phyloP scores from a whole-genome alignment of 1,140 invertebrate genomes.

The Aphaenogaster ashmeadi region DNA sequence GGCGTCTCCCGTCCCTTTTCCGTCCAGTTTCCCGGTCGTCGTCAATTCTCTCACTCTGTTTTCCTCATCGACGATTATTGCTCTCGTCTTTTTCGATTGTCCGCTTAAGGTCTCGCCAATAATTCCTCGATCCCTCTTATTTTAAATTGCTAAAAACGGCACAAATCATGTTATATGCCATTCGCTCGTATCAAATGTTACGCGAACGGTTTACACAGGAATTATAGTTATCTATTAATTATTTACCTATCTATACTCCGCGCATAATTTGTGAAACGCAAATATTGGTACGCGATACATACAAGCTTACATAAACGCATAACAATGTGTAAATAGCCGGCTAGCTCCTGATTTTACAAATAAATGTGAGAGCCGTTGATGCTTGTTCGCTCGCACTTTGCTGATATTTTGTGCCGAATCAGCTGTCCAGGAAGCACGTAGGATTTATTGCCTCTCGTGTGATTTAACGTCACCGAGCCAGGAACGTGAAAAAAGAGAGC shows the following conservation, averaged over 20 bases:
- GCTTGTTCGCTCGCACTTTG: constrained; percentile 67
- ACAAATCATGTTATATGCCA: neutral
- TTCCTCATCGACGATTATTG: constrained; percentile 40
- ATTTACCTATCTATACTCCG: constrained; percentile 28
- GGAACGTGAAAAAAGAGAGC: constrained; percentile 35
- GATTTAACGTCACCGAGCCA: constrained; percentile 69
- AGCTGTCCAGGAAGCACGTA: constrained; percentile 65
- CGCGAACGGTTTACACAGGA: neutral
- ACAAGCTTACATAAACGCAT: constrained; percentile 24
- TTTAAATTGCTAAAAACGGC: neutral
- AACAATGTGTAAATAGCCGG: constrained; percentile 34
- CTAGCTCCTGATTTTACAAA: constrained; percentile 40
- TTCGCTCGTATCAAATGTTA: neutral
- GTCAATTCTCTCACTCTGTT: constrained; percentile 24
- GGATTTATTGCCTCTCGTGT: constrained; percentile 66
- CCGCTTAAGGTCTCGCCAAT: neutral
- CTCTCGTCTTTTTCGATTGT: constrained; percentile 36
- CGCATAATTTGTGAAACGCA: constrained; percentile 21
- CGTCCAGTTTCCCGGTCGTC: neutral
- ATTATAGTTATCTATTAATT: constrained; percentile 40
- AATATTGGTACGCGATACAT: constrained; percentile 18
- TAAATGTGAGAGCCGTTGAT: constrained; percentile 46
- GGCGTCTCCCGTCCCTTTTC: neutral
- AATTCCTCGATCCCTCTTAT: constrained; percentile 1
- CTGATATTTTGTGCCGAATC: constrained; percentile 69